Base-by-base conservation (phyloP, 2,113 vertebrate genomes). In the Zapornia atra region DNA sequence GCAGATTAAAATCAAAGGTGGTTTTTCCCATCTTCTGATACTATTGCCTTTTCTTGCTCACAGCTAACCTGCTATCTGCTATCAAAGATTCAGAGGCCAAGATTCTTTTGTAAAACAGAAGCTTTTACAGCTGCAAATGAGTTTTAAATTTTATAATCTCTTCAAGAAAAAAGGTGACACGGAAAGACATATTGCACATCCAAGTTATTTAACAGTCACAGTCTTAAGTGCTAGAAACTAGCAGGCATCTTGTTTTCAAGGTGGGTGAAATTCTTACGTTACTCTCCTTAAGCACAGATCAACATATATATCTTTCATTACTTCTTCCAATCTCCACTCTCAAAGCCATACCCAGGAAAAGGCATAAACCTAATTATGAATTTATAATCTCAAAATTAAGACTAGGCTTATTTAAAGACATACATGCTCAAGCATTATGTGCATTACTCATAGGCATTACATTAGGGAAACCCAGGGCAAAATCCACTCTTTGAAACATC, bases 391-490 rank as follows among this genome's bases (percentile, higher is more conserved):
- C 50, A 59, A 36, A 56, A 36, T 24, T 28, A 3, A 15, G 29
- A 25, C 16, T 25, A 20, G 4, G 2, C 6, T 26, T 1, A 78
- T 31, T 42, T 88, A 50, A 82, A 85, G 28, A 10, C 0, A 4
- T 4, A 48, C 15, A 40, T 12, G 36, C 12, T 29, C 15, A 26
- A 29, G 14, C 51, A 11, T 15, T 34, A 38, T 2, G 69, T n/a
- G 29, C 44, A 11, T 9, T 16, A 51, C 9, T 61, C 33, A 38
- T 7, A 60, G 12, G 7, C 9, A 34, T 1, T 3, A 1, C 10
- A 29, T 3, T 7, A 38, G 14, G 6, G 10, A 54, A 66, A 63
- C 6, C 2, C 3, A 54, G 13, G 10, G 11, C 21, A 50, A 61
- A 79, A 48, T 3, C 15, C 25, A 1, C 19, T 44, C 16, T 40